Percentiles rank a stretch among this genome's conserved stretches.
phyloP scores from a whole-genome alignment of 2,113 vertebrate species.

The Speoplatyrhinus poulsoni region DNA sequence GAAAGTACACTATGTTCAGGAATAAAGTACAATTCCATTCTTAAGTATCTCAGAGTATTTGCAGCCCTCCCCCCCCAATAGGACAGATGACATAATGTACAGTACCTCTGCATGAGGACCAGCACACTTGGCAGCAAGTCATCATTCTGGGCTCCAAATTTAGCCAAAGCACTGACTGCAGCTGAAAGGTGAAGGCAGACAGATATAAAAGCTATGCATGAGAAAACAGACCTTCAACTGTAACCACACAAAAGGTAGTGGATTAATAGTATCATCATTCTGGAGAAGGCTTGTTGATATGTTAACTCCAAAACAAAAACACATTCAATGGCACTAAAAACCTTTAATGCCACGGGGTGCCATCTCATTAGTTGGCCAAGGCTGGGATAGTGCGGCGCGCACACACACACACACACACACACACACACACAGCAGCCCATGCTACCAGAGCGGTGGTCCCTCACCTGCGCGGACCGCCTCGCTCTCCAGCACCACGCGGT shows the following conservation, averaged over 20 bases:
- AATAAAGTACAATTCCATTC: no score
- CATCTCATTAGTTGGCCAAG: no score
- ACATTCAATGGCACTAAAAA: background rate
- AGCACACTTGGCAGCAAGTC: slow-evolving; percentile 93
- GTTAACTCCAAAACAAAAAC: background rate
- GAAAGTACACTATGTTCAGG: no score
- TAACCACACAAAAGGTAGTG: no score
- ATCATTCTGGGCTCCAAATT: slow-evolving; percentile 98
- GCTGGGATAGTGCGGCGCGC: no score
- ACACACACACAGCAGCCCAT: background rate
- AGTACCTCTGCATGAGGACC: slow-evolving; percentile 93
- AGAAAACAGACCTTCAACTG: background rate
- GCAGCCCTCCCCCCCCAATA: no score
- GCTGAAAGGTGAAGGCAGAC: slow-evolving; percentile 67
- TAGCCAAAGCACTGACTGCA: slow-evolving; percentile 94
- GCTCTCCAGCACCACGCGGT: slow-evolving; percentile 95
- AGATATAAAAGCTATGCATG: background rate
- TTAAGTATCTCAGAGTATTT: no score
- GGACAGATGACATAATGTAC: background rate
- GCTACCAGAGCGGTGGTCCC: slow-evolving; percentile 13
- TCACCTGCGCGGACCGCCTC: slow-evolving; percentile 95
- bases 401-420: background rate
- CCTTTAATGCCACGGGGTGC: no score
- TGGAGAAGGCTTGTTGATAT: background rate
- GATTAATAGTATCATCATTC: no score